Conservation (phyloP, 2,888 invertebrate species). For the Perdita meconis region DNA sequence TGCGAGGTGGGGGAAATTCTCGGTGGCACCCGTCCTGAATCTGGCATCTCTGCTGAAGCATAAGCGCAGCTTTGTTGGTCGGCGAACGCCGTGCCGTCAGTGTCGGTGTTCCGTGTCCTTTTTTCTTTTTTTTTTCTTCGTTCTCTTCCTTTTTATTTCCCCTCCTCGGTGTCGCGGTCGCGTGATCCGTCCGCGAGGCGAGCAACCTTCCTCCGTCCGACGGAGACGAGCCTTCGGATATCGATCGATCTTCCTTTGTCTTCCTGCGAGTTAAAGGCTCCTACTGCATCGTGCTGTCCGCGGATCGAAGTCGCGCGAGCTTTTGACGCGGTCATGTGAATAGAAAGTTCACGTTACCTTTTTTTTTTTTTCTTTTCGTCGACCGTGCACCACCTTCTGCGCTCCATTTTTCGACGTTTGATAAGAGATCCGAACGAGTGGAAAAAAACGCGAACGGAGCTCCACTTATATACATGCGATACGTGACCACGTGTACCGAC, state of each 20-base stretch:
- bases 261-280: not conserved
- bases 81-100: conserved; percentile 42
- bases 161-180: too few species aligned
- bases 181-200: not conserved
- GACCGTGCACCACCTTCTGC: not conserved
- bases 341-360: not conserved
- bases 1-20: too few species aligned
- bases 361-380: too few species aligned
- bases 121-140: not conserved
- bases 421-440: conserved; percentile 1
- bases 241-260: not conserved
- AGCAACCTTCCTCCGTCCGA: not conserved
- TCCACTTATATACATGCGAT: conserved; percentile 22
- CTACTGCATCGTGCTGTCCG: not conserved
- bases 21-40: too few species aligned
- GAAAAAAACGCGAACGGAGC: not conserved
- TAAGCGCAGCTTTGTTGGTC: conserved; percentile 41
- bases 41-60: conserved; percentile 1
- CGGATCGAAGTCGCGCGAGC: not conserved
- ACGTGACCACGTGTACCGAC: conserved; percentile 38
- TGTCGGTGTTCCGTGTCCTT: not conserved
- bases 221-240: not conserved
- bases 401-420: not conserved
- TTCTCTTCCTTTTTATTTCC: too few species aligned
- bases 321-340: conserved; percentile 9